phyloP scores from a whole-genome alignment of 2,113 vertebrate genomes.

The Eudyptes chrysolophus region DNA sequence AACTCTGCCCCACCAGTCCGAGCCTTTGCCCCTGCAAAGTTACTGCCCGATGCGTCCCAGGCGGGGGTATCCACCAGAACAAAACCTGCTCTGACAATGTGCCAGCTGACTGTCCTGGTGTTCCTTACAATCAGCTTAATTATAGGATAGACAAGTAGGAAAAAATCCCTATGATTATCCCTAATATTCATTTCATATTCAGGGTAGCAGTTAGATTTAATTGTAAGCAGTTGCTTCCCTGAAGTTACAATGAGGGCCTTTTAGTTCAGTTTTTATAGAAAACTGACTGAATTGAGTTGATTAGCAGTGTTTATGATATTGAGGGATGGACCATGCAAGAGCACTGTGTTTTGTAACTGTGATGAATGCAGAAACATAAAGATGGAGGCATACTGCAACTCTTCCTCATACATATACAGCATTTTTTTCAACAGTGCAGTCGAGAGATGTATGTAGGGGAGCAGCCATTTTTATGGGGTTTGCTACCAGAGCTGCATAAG shows the following conservation, averaged over 20 bases:
- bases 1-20: neutral
- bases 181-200: constrained; percentile 66
- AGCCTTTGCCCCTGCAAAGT: neutral
- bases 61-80: neutral
- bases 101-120: constrained; percentile 19
- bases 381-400: neutral
- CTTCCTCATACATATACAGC: neutral
- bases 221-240: constrained; percentile 62
- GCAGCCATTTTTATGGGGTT: neutral
- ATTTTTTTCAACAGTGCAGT: neutral
- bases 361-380: constrained; percentile 46
- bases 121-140: constrained; percentile 69
- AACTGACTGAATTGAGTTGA: constrained; percentile 64
- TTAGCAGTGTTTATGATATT: constrained; percentile 61
- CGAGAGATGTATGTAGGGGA: neutral
- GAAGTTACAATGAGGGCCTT: constrained; percentile 65
- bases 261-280: constrained; percentile 62
- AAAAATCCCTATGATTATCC: constrained; percentile 63
- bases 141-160: constrained; percentile 54
- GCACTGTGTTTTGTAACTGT: constrained; percentile 22
- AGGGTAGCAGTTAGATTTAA: constrained; percentile 67
- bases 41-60: neutral
- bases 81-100: constrained; percentile 7
- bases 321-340: neutral
- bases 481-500: neutral